Percentiles rank a stretch among this genome's conserved stretches.
Evolutionary conservation across 92 coral and sea anemone species (phyloP).

Genomic region (Montipora capitata): DNA sequence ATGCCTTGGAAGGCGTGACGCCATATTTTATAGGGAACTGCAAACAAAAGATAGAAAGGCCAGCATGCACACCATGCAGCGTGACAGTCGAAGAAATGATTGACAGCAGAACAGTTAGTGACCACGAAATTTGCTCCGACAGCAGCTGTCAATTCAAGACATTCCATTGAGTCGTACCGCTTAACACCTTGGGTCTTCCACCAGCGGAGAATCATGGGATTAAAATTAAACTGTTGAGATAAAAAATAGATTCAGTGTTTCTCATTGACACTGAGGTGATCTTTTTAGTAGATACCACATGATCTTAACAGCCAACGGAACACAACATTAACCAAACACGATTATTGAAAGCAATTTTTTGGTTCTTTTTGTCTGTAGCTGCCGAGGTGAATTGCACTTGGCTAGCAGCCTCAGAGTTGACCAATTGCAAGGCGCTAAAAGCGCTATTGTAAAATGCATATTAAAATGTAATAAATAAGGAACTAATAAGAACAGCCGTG

Average conservation of each 20-base stretch:
- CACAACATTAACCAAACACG: no score
- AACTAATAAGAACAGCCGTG: no score
- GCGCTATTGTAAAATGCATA: no score
- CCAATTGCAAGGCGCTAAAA: no score
- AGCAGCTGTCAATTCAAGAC: slow-evolving; percentile 84
- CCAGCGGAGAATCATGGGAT: slow-evolving; percentile 90
- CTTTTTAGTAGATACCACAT: no score
- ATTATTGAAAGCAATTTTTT: no score
- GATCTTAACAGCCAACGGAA: no score
- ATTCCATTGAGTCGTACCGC: slow-evolving; percentile 88
- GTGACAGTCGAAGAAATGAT: slow-evolving; percentile 92
- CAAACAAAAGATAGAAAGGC: slow-evolving; percentile 87
- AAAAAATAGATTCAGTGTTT: neutral
- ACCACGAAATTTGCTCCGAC: slow-evolving; percentile 87
- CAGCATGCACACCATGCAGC: slow-evolving; percentile 93
- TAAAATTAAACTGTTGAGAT: slow-evolving; percentile 82
- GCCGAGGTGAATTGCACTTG: no score
- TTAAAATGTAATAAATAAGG: no score
- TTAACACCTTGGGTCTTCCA: slow-evolving; percentile 92
- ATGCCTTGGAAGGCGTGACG: slow-evolving; percentile 76
- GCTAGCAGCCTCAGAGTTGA: no score
- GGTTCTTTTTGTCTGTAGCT: no score
- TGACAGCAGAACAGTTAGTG: slow-evolving; percentile 79
- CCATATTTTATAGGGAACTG: slow-evolving; percentile 93
- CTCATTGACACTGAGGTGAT: no score